Evolutionary conservation across 1,140 invertebrate genomes (phyloP), one percentile per base, ranked within the genome.

Genomic region (Sarcophaga peregrina): DNA sequence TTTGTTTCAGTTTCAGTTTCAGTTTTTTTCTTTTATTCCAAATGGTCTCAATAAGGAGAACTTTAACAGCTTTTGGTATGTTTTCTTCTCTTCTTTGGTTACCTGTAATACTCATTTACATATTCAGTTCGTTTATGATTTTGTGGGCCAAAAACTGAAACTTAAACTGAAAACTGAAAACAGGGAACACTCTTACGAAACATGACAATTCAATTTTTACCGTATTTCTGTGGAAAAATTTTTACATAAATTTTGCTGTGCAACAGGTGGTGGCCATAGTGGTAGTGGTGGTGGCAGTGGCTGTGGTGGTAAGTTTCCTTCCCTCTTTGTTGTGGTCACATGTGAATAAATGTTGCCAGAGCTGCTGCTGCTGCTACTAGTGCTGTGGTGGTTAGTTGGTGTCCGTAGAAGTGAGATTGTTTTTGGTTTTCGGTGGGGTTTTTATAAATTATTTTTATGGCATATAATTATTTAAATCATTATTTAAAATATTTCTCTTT

Each of bases 121-220:
- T 68, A 68, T 68, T 68, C 15, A 68, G 54, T 58, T 37, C 25
- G 25, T 37, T 37, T 58, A 58, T 58, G 54, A 58, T 20, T 20
- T 68, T 20, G n/a, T 37, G 25, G 62, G 62, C 20, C 5, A 62
- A 37, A 62, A 62, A 62, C 15, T 68, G 20, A 6, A 20, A 62
- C 15, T 68, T 68, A 6, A 20, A 13, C 54, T 15, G 62, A 37
- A 37, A 37, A 37, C 25, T 2, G 25, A 37, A 4, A 1, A 37
- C 4, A 37, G 25, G 4, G 25, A 37, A 37, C 25, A 37, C 25
- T 37, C 25, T 37, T 37, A 37, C 25, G 25, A n/a, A 68, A 68
- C 62, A 68, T 68, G 62, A 68, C 62, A 68, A 68, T 68, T 68
- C 62, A 68, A 68, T 68, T 68, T 68, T 68, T 8, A 68, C 25